Evolutionary conservation across 2,888 invertebrate species (phyloP).

Genomic region (Latheticus oryzae): DNA sequence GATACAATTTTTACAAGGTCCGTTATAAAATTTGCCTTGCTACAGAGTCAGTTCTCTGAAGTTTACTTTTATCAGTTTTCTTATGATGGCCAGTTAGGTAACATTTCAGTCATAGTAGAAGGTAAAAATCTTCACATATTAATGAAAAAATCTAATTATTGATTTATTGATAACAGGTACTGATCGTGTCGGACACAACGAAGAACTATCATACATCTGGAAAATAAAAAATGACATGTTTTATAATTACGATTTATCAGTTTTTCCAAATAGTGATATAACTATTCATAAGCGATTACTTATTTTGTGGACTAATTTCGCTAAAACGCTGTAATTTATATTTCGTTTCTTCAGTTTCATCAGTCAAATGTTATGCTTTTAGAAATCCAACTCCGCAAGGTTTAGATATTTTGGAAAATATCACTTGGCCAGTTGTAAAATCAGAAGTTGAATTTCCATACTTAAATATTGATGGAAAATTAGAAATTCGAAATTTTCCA

Average conservation of each 20-base stretch:
- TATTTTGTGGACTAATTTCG: constrained; percentile 28
- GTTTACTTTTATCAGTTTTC: constrained; percentile 31
- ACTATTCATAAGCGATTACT: constrained; percentile 18
- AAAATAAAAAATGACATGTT: constrained; percentile 5
- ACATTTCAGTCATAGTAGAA: constrained; percentile 19
- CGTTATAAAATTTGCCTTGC: constrained; percentile 12
- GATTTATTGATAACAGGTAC: constrained; percentile 4
- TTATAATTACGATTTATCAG: constrained; percentile 17
- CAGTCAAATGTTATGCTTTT: not conserved
- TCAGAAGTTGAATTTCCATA: constrained; percentile 39
- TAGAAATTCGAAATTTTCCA: constrained; percentile 43
- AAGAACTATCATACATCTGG: constrained; percentile 20
- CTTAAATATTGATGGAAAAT: constrained; percentile 47
- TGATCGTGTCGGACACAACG: constrained; percentile 26
- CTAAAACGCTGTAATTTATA: constrained; percentile 17
- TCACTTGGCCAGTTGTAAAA: constrained; percentile 41
- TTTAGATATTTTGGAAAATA: constrained; percentile 38
- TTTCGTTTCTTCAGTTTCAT: too few relatives aligned
- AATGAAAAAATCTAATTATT: too few relatives aligned
- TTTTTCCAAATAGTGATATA: constrained; percentile 21
- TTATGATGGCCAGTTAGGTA: constrained; percentile 24
- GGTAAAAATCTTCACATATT: constrained; percentile 9
- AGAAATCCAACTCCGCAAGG: constrained; percentile 34
- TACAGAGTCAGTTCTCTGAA: constrained; percentile 8
- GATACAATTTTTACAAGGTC: constrained; percentile 23